A percentile compares a stretch with the other conserved stretches of the same genome.
Evolutionary conservation across 35 echinoderm and acorn worm genomes (phyloP).

Genomic region (Stichopus chloronotus): DNA sequence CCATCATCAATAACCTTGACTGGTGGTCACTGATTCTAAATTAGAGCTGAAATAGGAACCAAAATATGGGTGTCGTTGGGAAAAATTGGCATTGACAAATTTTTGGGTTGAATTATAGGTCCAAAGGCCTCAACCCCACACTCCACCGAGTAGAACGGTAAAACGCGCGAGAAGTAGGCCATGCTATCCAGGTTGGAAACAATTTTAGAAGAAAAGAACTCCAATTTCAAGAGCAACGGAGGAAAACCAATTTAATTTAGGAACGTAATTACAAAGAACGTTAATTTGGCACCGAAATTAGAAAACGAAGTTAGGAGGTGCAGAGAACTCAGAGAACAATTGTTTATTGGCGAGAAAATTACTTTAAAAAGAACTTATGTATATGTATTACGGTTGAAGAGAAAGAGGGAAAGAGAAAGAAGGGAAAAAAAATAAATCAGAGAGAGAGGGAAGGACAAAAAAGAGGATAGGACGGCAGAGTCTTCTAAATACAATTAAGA

Average conservation of each 20-base stretch:
- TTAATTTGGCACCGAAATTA: not conserved
- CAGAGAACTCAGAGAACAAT: not conserved
- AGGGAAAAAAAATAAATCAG: too few relatives aligned
- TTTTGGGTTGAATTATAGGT: not conserved
- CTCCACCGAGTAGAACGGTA: not conserved
- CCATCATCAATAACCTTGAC: too few relatives aligned
- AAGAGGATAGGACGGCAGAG: too few relatives aligned
- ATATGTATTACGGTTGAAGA: not conserved
- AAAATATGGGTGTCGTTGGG: conserved; percentile 3
- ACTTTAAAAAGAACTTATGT: not conserved
- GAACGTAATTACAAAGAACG: not conserved
- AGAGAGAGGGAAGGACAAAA: too few relatives aligned
- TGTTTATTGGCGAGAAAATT: not conserved
- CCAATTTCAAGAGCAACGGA: not conserved
- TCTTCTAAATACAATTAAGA: too few relatives aligned
- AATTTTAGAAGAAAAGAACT: not conserved
- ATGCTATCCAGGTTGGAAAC: not conserved
- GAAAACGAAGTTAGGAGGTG: not conserved
- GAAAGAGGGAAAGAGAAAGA: not conserved
- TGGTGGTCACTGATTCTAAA: too few relatives aligned
- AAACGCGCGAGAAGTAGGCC: not conserved
- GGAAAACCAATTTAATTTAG: not conserved
- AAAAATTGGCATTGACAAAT: conserved; percentile 26
- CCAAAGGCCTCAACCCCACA: not conserved
- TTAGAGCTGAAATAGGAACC: not conserved